Percentiles rank a stretch among this genome's conserved stretches.
Evolutionary conservation across 2,888 invertebrate genomes (phyloP).

Genomic region (Boloria euphrosyne): DNA sequence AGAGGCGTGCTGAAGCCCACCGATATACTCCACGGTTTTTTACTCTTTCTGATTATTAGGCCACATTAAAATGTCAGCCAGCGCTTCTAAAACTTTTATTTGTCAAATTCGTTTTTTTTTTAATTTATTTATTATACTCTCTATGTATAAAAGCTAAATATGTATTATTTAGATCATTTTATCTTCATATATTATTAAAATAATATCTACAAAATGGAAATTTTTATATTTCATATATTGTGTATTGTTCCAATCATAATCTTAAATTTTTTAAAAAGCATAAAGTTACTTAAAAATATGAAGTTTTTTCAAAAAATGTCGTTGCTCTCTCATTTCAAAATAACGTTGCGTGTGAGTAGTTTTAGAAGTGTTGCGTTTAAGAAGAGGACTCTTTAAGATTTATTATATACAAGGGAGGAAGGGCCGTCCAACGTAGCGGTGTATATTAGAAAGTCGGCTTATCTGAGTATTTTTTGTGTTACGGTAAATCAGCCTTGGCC

Average conservation of each 20-base stretch:
- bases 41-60: conserved; percentile 76
- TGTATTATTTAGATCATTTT: background rate
- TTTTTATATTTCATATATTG: no score
- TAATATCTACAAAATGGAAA: no score
- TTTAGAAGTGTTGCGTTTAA: conserved; percentile 61
- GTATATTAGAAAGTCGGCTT: conserved; percentile 80
- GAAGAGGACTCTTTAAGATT: conserved; percentile 76
- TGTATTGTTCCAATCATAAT: no score
- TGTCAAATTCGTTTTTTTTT: background rate
- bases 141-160: background rate
- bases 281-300: no score
- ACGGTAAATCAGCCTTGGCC: conserved; percentile 69
- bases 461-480: conserved; percentile 78
- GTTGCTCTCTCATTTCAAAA: no score
- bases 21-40: conserved; percentile 67
- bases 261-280: no score
- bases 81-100: conserved; percentile 55
- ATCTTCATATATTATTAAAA: background rate
- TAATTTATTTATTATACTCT: background rate
- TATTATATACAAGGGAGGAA: conserved; percentile 78
- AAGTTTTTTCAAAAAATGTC: no score
- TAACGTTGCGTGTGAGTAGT: conserved; percentile 28
- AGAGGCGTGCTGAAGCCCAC: conserved; percentile 75
- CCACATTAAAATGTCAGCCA: conserved; percentile 76
- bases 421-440: conserved; percentile 64